Percentiles rank a stretch among this genome's conserved stretches.
These are phyloP conservation scores for Morone chrysops DNA, from an alignment of 2,113 vertebrate species.

Conservation along the genomic window DNA sequence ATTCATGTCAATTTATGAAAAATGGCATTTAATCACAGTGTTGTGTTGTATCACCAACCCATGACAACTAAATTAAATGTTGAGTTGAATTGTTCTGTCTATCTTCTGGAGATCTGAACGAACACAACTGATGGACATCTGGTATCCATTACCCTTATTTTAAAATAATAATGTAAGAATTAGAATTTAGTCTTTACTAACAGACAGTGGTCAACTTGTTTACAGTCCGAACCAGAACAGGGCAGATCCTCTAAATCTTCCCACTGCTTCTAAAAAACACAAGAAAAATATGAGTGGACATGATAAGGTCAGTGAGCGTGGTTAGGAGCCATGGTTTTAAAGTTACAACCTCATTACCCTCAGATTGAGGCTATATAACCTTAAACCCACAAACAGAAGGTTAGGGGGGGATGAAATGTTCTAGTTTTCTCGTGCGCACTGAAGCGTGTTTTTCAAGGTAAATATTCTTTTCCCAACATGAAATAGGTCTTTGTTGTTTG, in stretches of 20 bases:
- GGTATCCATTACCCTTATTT: too few species aligned
- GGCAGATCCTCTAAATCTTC: neutral
- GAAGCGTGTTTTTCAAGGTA: conserved; percentile 81
- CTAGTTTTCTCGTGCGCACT: conserved; percentile 81
- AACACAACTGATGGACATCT: neutral
- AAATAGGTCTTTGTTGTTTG: conserved; percentile 87
- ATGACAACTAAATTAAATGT: neutral
- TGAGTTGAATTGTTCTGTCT: neutral
- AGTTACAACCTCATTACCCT: conserved; percentile 69
- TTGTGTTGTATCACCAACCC: neutral
- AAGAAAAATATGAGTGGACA: neutral
- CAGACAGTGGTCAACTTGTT: too few species aligned
- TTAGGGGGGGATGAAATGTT: conserved; percentile 67
- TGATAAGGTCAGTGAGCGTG: conserved; percentile 24
- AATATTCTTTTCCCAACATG: conserved; percentile 82
- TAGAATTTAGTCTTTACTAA: neutral
- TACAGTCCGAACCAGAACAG: neutral
- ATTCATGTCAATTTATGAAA: neutral
- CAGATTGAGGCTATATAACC: conserved; percentile 73
- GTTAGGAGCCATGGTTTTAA: conserved; percentile 57
- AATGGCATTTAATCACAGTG: neutral
- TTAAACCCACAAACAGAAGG: conserved; percentile 68
- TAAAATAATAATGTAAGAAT: too few species aligned
- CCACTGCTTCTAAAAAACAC: conserved; percentile 12
- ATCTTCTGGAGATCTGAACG: neutral